phyloP scores from a whole-genome alignment of 2,113 vertebrate genomes.

The Nycticorax nycticorax region DNA sequence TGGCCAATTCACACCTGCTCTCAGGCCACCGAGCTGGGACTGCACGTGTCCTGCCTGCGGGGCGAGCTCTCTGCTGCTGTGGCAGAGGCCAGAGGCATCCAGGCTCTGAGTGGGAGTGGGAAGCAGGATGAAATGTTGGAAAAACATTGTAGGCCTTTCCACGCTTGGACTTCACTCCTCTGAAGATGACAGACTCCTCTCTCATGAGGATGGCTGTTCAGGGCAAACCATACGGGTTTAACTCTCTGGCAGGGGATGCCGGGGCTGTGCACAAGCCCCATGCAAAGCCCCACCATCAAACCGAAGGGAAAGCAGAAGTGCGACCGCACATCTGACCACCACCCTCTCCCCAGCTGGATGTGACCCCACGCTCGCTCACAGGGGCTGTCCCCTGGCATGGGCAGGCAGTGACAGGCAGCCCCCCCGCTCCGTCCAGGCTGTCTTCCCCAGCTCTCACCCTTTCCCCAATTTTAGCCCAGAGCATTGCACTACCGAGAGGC shows the following conservation, averaged over 20 bases:
- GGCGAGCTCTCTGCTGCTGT: neutral
- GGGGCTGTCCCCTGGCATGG: neutral
- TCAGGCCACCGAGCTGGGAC: neutral
- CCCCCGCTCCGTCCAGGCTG: neutral
- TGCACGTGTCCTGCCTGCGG: accelerated
- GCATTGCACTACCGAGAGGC: accelerated
- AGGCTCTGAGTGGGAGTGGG: neutral
- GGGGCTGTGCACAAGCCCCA: accelerated
- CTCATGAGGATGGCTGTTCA: neutral
- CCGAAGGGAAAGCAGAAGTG: neutral
- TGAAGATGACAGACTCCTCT: neutral
- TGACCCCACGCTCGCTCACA: accelerated
- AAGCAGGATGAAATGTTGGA: neutral
- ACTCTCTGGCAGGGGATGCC: neutral
- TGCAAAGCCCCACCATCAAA: neutral
- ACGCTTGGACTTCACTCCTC: neutral
- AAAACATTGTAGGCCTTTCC: neutral
- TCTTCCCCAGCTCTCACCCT: neutral
- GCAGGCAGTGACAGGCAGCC: neutral
- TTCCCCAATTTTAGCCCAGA: neutral
- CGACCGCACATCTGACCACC: accelerated
- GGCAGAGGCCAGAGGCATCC: neutral
- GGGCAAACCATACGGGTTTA: neutral
- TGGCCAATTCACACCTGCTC: neutral
- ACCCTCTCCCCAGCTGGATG: neutral